Evolutionary conservation across 2,113 vertebrate species (phyloP), one percentile per base, ranked within the genome.

Genomic region (Pachypanchax playfairii): DNA sequence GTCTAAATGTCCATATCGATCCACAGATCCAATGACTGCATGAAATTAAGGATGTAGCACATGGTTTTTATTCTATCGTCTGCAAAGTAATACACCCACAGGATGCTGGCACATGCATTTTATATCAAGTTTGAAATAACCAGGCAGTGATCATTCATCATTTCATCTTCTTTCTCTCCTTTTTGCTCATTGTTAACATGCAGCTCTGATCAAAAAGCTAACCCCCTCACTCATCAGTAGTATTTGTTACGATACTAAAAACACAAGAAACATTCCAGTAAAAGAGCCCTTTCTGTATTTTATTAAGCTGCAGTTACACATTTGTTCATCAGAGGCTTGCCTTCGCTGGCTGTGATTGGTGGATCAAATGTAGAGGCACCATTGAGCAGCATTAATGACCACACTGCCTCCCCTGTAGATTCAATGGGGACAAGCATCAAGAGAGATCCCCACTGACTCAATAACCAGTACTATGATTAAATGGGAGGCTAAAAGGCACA

Each of bases 371-470:
- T 6, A 5, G 42, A 24, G 42, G 31, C 53, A 2, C 50, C 20
- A 70, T 62, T 67, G 75, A 85, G 53, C 51, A 35, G 42, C 6
- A 25, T 52, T 65, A 75, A 57, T 75, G 50, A 79, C 17, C 48
- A 21, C 9, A 21, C 9, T 20, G 48, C 1, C 9, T 50, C 18
- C 8, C 13, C 6, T 18, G 11, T 33, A n/a, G 28, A 71, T 42
- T 71, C 14, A 61, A 31, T 33, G 25, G 50, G 76, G 22, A 69
- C 38, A 55, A 73, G 47, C 67, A 68, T 58, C 17, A 50, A 65
- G 20, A 33, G 53, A 55, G 50, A 65, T 41, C 29, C 54, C 18
- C 65, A 54, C 48, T 5, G 36, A 68, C 51, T 73, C 53, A 46
- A 65, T 69, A 14, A 66, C 13, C 55, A 60, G 52, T 47, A 12